Evolutionary conservation across 1,140 invertebrate species (phyloP), one percentile per base, ranked within the genome.

Genomic region (Scaptomyza graminum): DNA sequence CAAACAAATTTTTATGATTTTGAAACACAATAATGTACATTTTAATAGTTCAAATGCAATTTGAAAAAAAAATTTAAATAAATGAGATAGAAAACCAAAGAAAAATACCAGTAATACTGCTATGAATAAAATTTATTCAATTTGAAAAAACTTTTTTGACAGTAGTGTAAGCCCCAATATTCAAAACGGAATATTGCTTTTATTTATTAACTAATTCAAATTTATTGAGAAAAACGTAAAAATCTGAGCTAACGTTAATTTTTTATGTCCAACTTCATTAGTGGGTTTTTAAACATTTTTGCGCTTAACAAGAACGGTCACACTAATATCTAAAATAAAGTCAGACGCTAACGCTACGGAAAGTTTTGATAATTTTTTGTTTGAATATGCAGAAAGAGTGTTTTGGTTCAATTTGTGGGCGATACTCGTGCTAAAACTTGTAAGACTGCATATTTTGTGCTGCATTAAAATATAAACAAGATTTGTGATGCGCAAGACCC

Each of bases 401-500:
- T 44, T 67, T 63, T 6, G 34, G 50, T 59, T 75, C 63, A 46
- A 55, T 63, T 87, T 46, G 13, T 51, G 61, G 51, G 43, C 52
- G 25, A 56, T 16, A 57, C 31, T 28, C 25, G 13, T 43, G 61
- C 57, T 12, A 63, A 64, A 43, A 56, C 52, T 47, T 9, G 16
- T 65, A 41, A 62, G 62, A 31, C 13, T 8, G 64, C 78, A 75
- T 68, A 59, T 69, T 52, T 61, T 72, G 62, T 52, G 74, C 55
- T 77, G 60, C 43, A 47, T 25, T 51, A 3, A 47, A 68, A 43
- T 18, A 47, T 16, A 43, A 56, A 75, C 79, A 74, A 76, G 11
- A 78, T 77, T 74, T 87, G 82, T 85, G 54, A 91, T 91, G 90
- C 90, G 90, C 76, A 91, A 89, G 63, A 91, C 90, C 59, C 90